Conservation (phyloP, 2,888 invertebrate genomes). For the Hypomecis punctinalis region DNA sequence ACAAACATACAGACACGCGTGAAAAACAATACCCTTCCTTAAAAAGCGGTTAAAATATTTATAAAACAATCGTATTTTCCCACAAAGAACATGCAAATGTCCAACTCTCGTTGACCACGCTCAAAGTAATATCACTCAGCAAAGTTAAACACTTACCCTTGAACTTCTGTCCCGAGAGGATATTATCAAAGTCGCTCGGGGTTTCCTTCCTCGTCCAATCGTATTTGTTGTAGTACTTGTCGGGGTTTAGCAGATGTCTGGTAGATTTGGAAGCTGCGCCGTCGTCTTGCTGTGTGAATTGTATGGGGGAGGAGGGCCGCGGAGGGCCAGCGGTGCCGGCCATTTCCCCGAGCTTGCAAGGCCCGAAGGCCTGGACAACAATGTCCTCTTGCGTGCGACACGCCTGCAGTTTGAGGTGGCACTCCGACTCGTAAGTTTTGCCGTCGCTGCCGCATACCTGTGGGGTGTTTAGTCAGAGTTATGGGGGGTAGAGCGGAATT, state of each 20-base stretch:
- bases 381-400: constrained; percentile 93
- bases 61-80: no score
- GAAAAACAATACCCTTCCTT: no score
- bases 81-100: no score
- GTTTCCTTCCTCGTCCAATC: constrained; percentile 84
- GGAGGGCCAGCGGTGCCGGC: constrained; percentile 91
- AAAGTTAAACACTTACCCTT: constrained; percentile 63
- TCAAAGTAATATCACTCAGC: constrained; percentile 5
- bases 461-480: constrained; percentile 42
- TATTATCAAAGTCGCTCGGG: constrained; percentile 75
- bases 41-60: no score
- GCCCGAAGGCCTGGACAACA: constrained; percentile 90
- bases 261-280: constrained; percentile 92
- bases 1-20: no score
- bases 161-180: constrained; percentile 73
- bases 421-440: constrained; percentile 93
- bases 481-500: constrained; percentile 24
- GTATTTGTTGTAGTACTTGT: constrained; percentile 87
- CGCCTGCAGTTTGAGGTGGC: constrained; percentile 91
- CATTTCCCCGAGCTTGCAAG: constrained; percentile 88
- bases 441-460: constrained; percentile 91
- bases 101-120: background rate
- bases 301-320: constrained; percentile 90
- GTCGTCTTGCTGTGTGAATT: constrained; percentile 92
- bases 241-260: constrained; percentile 90